Evolutionary conservation across 2,113 vertebrate species (phyloP).

Genomic region (Lepus europaeus): DNA sequence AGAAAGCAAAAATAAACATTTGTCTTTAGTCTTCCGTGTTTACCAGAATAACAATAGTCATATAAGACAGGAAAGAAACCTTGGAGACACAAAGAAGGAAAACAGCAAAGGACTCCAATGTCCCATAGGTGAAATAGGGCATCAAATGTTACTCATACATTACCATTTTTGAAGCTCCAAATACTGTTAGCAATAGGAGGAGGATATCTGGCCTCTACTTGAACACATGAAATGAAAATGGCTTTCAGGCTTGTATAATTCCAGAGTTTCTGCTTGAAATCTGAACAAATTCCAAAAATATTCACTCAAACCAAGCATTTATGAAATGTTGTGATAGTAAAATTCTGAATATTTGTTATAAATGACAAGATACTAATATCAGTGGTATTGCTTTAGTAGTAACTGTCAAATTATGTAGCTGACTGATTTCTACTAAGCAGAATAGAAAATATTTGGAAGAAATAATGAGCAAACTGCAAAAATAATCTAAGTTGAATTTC

Average conservation of each 20-base stretch:
- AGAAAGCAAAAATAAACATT: neutral
- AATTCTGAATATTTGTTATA: constrained; percentile 6
- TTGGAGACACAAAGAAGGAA: neutral
- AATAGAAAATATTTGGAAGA: constrained; percentile 15
- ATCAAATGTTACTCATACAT: neutral
- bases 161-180: neutral
- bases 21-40: neutral
- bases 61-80: neutral
- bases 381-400: neutral
- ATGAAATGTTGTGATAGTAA: neutral
- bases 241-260: neutral
- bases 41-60: neutral
- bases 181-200: too few relatives aligned
- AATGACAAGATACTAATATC: neutral
- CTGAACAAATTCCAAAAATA: constrained; percentile 38
- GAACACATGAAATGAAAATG: neutral
- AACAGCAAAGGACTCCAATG: neutral
- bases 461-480: neutral
- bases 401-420: neutral
- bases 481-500: constrained; percentile 38
- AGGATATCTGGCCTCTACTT: neutral
- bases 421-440: neutral
- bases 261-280: neutral
- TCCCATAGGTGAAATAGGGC: neutral
- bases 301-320: neutral